Conservation (phyloP, 2,888 invertebrate species). For the Neoscelio sp. region DNA sequence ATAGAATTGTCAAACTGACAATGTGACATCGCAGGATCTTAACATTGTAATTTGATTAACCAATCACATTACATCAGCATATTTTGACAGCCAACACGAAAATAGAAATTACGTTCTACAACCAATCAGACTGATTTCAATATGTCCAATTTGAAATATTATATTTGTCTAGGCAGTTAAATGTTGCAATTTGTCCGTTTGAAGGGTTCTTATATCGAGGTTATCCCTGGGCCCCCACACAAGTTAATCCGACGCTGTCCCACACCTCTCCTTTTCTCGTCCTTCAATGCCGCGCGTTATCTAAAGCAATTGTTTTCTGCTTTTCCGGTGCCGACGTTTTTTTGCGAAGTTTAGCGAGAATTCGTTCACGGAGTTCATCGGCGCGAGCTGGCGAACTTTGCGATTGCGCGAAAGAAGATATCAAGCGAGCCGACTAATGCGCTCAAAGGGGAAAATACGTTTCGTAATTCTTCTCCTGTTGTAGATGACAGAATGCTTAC, state of each 20-base stretch:
- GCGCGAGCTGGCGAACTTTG: slow-evolving; percentile 18
- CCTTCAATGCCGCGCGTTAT: slow-evolving; percentile 21
- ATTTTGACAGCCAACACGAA: no score
- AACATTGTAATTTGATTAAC: no score
- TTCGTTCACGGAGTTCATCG: slow-evolving; percentile 56
- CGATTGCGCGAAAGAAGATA: slow-evolving; percentile 45
- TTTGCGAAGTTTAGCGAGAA: slow-evolving; percentile 71
- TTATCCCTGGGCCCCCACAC: neutral
- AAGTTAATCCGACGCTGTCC: no score
- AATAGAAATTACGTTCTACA: no score
- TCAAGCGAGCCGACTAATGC: slow-evolving; percentile 47
- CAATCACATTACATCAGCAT: no score
- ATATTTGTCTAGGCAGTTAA: no score
- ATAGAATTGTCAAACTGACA: no score
- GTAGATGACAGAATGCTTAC: slow-evolving; percentile 27
- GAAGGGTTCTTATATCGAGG: no score
- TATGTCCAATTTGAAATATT: no score
- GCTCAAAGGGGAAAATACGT: slow-evolving; percentile 55
- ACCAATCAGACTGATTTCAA: no score
- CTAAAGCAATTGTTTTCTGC: slow-evolving; percentile 70
- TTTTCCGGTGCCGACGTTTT: slow-evolving; percentile 65
- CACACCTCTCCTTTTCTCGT: slow-evolving; percentile 14
- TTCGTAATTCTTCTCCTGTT: slow-evolving; percentile 39
- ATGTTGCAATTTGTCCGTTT: no score
- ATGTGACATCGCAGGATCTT: no score